Conservation (phyloP, 2,797 vertebrate species). For the Amphiprion clarkii region DNA sequence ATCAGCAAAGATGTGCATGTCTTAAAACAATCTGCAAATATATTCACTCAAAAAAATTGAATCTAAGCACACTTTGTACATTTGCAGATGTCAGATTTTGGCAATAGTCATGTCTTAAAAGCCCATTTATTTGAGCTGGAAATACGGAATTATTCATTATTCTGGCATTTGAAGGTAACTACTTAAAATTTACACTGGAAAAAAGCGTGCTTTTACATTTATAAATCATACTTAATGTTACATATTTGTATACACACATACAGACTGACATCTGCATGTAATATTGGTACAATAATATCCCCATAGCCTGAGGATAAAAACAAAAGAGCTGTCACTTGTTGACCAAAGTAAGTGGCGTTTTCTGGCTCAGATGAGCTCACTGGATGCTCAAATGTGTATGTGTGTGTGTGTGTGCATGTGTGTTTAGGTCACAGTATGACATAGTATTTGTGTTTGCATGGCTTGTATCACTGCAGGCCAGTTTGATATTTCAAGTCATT, state of each 20-base stretch:
- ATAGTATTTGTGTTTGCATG: slow-evolving; percentile 68
- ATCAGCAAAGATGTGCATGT: not conserved
- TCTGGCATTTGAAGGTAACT: not conserved
- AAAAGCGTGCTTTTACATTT: not conserved
- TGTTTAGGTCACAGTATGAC: slow-evolving; percentile 63
- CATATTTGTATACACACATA: not conserved
- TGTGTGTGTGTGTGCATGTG: slow-evolving; percentile 7
- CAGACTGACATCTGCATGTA: not conserved
- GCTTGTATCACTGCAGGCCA: slow-evolving; percentile 64
- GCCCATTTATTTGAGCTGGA: not conserved
- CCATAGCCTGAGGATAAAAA: slow-evolving; percentile 43
- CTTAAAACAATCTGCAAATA: not conserved
- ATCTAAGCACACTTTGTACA: not conserved
- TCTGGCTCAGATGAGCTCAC: slow-evolving; percentile 64
- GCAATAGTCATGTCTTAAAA: not conserved
- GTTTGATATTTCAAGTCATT: slow-evolving; percentile 79
- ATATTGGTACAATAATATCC: slow-evolving; percentile 8
- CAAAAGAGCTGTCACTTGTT: slow-evolving; percentile 51
- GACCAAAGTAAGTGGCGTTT: slow-evolving; percentile 49
- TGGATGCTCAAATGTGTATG: slow-evolving; percentile 9
- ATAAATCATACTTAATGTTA: not conserved
- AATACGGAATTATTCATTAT: not conserved
- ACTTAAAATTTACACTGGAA: not conserved
- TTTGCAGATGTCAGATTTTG: not conserved
- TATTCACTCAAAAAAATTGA: not conserved